Evolutionary conservation across 1,140 invertebrate species (phyloP).

Genomic region (Brachionus plicatilis): DNA sequence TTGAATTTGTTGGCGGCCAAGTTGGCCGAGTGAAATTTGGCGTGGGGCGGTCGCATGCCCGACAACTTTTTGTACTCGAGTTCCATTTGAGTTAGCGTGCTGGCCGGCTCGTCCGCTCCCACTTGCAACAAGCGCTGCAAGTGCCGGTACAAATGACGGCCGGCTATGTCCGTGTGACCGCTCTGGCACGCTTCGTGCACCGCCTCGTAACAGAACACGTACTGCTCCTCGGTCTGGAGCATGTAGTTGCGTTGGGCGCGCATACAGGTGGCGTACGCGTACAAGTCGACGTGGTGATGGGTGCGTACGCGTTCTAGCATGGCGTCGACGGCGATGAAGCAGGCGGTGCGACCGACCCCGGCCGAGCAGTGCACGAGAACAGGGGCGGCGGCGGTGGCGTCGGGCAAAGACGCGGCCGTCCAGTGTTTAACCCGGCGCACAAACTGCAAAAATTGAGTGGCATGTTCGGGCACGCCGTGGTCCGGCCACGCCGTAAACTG

Average conservation of each 20-base stretch:
- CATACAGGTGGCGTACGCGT: constrained; percentile 93
- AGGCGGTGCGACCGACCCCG: constrained; percentile 88
- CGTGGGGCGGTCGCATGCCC: constrained; percentile 86
- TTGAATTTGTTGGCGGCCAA: constrained; percentile 94
- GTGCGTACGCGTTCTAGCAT: constrained; percentile 79
- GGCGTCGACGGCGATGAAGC: constrained; percentile 91
- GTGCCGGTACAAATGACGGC: constrained; percentile 82
- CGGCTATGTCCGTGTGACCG: constrained; percentile 86
- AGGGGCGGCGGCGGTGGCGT: constrained; percentile 79
- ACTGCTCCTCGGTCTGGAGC: constrained; percentile 94
- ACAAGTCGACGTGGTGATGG: constrained; percentile 95
- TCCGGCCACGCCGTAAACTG: constrained; percentile 99
- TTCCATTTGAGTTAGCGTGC: constrained; percentile 81
- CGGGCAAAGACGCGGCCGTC: constrained; percentile 60
- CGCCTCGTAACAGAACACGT: constrained; percentile 93
- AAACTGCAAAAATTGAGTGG: constrained; percentile 95
- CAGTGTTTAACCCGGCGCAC: constrained; percentile 74
- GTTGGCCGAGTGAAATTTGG: constrained; percentile 88
- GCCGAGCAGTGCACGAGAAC: constrained; percentile 95
- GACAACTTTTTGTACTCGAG: constrained; percentile 95
- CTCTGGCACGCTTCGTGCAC: constrained; percentile 55
- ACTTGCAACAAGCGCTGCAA: constrained; percentile 82
- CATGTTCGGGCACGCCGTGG: constrained; percentile 95
- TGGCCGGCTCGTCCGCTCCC: constrained; percentile 47
- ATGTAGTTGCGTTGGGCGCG: constrained; percentile 74